Conservation (phyloP, 2,113 vertebrate genomes). For the Ceyx margarethae region DNA sequence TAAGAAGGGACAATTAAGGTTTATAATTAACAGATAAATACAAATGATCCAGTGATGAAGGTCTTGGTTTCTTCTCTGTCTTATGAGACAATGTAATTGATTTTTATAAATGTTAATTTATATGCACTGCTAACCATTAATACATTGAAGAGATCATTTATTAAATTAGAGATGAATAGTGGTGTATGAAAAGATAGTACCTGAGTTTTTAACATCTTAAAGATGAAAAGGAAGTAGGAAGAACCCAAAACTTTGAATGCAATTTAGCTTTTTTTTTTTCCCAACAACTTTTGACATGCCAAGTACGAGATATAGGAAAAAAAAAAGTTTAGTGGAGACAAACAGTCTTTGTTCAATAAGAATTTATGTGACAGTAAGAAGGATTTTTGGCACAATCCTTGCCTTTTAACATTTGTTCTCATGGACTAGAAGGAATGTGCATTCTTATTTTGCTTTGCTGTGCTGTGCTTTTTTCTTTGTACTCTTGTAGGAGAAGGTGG, state of each 20-base stretch:
- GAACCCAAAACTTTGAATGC: neutral
- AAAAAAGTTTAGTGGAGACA: constrained; percentile 31
- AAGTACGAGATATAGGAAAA: constrained; percentile 6
- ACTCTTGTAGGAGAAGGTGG: neutral
- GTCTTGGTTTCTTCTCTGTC: constrained; percentile 78
- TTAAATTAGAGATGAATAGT: constrained; percentile 73
- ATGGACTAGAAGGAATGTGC: constrained; percentile 7
- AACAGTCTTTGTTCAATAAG: constrained; percentile 43
- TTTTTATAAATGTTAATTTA: constrained; percentile 85
- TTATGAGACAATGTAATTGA: constrained; percentile 80
- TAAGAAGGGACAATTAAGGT: constrained; percentile 82
- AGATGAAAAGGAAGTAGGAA: constrained; percentile 43
- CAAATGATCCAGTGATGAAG: constrained; percentile 81
- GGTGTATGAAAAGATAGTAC: constrained; percentile 51
- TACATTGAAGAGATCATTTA: constrained; percentile 67
- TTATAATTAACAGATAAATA: constrained; percentile 87
- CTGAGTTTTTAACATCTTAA: constrained; percentile 52
- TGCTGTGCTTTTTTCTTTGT: constrained; percentile 21
- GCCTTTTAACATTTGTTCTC: constrained; percentile 48
- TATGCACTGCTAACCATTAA: constrained; percentile 79
- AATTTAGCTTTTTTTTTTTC: neutral
- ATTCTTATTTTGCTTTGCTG: constrained; percentile 30
- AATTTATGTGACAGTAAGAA: constrained; percentile 37
- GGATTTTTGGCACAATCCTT: constrained; percentile 34
- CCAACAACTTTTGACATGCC: constrained; percentile 10